Evolutionary conservation across 2,113 vertebrate species (phyloP), one percentile per base, ranked within the genome.

Genomic region (Charadrius vociferus): DNA sequence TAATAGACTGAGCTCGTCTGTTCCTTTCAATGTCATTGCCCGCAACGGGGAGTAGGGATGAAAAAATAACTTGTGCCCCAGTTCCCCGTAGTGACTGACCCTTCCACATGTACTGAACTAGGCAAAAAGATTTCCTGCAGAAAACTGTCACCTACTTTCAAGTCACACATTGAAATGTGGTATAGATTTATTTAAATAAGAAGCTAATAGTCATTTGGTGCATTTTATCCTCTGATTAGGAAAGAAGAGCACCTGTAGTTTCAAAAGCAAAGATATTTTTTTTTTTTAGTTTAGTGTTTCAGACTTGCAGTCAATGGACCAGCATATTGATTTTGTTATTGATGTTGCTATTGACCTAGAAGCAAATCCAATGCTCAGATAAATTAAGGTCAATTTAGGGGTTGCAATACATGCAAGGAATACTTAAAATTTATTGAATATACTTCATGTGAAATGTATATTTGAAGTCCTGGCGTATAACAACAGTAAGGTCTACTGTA

Each of bases 101-200:
- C n/a, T n/a, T 77, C 10, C 8, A 30, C 10, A 4, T 36, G 5
- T 81, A 47, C 7, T 68, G 53, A 86, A 63, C 49, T 29, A 20
- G 1, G 4, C 3, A 72, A 80, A 84, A 77, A n/a, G 0, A 21
- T 47, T 36, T 83, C 7, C 4, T 1, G 1, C 24, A 55, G 29
- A 83, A 88, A 68, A 39, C 7, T 22, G 12, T 37, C 20, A 55
- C 14, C 4, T 59, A n/a, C 4, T 52, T 88, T 65, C 8, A 72
- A 56, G 10, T 43, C 11, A 88, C 1, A 1, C 6, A 62, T 55
- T 52, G 88, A 24, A 74, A n/a, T 12, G 10, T 7, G 61, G 6
- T 21, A 66, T 27, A 59, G 9, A 53, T 71, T 85, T 71, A 49
- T 68, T 75, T 72, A 75, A 86, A 71, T 75, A 52, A 52, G 29